Evolutionary conservation across 1,140 invertebrate genomes (phyloP).

Genomic region (Drosophila nigrodunni): DNA sequence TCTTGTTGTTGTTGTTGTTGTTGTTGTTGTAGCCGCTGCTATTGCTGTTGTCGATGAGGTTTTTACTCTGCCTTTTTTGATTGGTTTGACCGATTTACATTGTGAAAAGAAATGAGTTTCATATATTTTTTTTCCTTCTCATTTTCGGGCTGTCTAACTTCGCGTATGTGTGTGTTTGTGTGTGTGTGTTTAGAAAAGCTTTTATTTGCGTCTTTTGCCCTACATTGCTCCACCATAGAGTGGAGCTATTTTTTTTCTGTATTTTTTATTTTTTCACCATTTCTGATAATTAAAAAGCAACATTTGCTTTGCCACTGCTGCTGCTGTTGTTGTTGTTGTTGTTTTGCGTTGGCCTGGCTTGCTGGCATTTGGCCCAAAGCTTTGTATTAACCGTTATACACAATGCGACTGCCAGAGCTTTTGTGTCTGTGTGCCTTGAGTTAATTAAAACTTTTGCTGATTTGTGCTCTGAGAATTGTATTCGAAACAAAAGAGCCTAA

Average conservation of each 20-base stretch:
- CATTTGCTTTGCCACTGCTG: conserved; percentile 31
- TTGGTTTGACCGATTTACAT: conserved; percentile 81
- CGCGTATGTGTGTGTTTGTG: conserved; percentile 3
- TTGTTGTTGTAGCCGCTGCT: conserved; percentile 46
- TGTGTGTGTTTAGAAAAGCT: conserved; percentile 32
- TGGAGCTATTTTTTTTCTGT: conserved; percentile 21
- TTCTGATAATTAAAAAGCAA: conserved; percentile 74
- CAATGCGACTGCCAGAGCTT: conserved; percentile 21
- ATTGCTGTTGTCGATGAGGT: conserved; percentile 28
- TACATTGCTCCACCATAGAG: conserved; percentile 45
- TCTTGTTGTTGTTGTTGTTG: conserved; percentile 52
- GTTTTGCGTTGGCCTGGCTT: neutral
- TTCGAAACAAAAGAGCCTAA: neutral
- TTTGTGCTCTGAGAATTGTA: conserved; percentile 9
- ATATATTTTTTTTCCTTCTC: conserved; percentile 32
- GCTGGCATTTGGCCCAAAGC: conserved; percentile 42
- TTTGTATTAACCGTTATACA: conserved; percentile 38
- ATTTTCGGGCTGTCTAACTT: conserved; percentile 41
- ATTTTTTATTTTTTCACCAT: conserved; percentile 32
- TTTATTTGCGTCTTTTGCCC: conserved; percentile 67
- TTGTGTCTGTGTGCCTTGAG: conserved; percentile 2
- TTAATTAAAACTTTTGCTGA: conserved; percentile 38
- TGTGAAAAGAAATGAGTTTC: conserved; percentile 79
- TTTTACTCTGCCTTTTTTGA: conserved; percentile 59
- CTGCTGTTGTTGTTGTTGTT: neutral